A percentile compares a stretch with the other conserved stretches of the same genome.
phyloP scores from a whole-genome alignment of 2,113 vertebrate genomes.

The Martes martes region DNA sequence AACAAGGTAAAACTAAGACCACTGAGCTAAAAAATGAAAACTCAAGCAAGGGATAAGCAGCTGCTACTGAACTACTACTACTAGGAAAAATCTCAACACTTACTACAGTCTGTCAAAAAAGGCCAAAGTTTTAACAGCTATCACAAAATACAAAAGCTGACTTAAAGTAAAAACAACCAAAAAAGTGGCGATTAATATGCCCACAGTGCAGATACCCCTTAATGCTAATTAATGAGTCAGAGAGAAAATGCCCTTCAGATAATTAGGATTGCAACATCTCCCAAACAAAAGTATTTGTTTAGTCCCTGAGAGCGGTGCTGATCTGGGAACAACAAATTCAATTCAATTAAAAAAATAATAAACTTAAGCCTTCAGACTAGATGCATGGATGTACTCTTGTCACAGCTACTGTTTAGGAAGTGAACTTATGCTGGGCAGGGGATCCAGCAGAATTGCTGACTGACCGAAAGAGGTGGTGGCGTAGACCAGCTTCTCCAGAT shows the following conservation, averaged over 20 bases:
- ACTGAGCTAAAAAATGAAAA: background rate
- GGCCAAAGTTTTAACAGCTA: background rate
- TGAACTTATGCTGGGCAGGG: background rate
- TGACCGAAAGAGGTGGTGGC: no score
- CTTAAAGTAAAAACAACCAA: constrained; percentile 7
- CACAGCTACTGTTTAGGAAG: background rate
- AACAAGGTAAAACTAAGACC: background rate
- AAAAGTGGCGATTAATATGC: background rate
- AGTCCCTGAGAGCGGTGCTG: background rate
- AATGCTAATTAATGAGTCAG: constrained; percentile 14
- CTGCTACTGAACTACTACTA: background rate
- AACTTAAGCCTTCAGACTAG: background rate
- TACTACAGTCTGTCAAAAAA: background rate
- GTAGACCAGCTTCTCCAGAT: background rate
- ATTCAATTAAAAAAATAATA: background rate
- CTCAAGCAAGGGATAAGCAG: background rate
- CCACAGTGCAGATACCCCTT: background rate
- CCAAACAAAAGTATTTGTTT: background rate
- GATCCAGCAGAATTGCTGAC: background rate
- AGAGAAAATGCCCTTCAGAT: background rate
- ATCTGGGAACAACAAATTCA: background rate
- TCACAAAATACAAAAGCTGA: constrained; percentile 12
- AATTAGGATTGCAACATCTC: background rate
- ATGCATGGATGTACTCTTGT: background rate
- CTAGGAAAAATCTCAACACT: background rate